A percentile compares a stretch with the other conserved stretches of the same genome.
Evolutionary conservation across 2,797 vertebrate species (phyloP).

Genomic region (Diplodus sargus): DNA sequence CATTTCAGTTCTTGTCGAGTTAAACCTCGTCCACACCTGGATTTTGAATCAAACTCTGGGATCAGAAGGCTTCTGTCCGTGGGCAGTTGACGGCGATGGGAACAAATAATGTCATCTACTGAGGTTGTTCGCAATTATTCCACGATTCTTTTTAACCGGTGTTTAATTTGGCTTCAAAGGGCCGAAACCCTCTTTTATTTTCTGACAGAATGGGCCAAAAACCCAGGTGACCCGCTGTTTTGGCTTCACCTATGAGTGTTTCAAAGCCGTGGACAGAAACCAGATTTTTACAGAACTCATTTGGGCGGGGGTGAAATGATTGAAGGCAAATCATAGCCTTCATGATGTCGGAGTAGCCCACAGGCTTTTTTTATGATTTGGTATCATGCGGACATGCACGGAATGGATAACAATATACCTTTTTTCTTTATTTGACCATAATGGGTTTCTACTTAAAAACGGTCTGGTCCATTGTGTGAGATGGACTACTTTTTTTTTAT

Average conservation of each 20-base stretch:
- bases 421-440: conserved; percentile 11
- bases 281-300: conserved; percentile 32
- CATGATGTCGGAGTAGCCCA: conserved; percentile 13
- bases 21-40: conserved; percentile 1
- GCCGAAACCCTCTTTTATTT: conserved; percentile 38
- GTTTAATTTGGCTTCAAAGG: conserved; percentile 61
- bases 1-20: conserved; percentile 15
- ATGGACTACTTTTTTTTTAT: neutral
- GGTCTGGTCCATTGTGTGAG: conserved; percentile 7
- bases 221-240: conserved; percentile 6
- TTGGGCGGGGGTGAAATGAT: conserved; percentile 23
- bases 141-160: conserved; percentile 22
- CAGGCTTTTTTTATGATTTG: conserved; percentile 21
- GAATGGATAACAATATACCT: neutral
- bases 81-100: conserved; percentile 30
- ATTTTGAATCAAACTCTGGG: conserved; percentile 26
- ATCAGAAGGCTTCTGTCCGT: conserved; percentile 20
- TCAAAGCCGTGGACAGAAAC: conserved; percentile 40
- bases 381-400: conserved; percentile 6
- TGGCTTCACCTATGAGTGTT: conserved; percentile 41
- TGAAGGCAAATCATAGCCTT: conserved; percentile 23
- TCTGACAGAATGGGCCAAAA: conserved; percentile 9
- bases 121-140: conserved; percentile 39
- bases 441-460: conserved; percentile 3
- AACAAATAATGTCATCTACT: conserved; percentile 44